A percentile compares a stretch with the other conserved stretches of the same genome.
Evolutionary conservation across 2,888 invertebrate genomes (phyloP).

Genomic region (Drosophila kuntzei): DNA sequence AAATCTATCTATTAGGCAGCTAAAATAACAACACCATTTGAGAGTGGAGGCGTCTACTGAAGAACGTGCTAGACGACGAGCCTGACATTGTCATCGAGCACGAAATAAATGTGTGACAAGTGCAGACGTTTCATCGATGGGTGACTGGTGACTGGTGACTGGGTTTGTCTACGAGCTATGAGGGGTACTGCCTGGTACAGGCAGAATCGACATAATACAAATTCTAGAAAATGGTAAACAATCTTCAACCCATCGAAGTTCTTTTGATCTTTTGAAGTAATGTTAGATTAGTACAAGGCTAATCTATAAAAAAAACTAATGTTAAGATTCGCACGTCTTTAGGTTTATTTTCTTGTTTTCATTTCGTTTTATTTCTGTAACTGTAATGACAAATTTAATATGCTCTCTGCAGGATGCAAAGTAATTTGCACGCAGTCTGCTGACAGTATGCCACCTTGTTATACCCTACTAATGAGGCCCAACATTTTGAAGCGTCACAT

Average conservation of each 20-base stretch:
- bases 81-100: conserved; percentile 33
- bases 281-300: not conserved
- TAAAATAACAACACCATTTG: conserved; percentile 16
- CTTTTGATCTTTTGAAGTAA: not conserved
- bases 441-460: conserved; percentile 13
- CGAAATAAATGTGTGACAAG: conserved; percentile 28
- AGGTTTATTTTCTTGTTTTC: not conserved
- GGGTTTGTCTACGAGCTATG: not conserved
- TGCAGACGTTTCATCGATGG: conserved; percentile 15
- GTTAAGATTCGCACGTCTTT: not conserved
- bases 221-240: not conserved
- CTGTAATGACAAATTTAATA: conserved; percentile 8
- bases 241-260: not conserved
- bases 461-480: not conserved
- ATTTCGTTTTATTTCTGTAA: conserved; percentile 6
- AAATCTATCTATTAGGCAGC: conserved; percentile 61
- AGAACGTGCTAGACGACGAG: conserved; percentile 52
- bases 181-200: conserved; percentile 24
- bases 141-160: not conserved
- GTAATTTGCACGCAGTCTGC: conserved; percentile 13
- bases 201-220: conserved; percentile 3
- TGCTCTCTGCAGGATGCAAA: conserved; percentile 10
- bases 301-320: not conserved
- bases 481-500: not conserved
- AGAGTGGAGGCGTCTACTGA: conserved; percentile 17